Conservation (phyloP, 2,888 invertebrate species). For the Frankliniella fusca region DNA sequence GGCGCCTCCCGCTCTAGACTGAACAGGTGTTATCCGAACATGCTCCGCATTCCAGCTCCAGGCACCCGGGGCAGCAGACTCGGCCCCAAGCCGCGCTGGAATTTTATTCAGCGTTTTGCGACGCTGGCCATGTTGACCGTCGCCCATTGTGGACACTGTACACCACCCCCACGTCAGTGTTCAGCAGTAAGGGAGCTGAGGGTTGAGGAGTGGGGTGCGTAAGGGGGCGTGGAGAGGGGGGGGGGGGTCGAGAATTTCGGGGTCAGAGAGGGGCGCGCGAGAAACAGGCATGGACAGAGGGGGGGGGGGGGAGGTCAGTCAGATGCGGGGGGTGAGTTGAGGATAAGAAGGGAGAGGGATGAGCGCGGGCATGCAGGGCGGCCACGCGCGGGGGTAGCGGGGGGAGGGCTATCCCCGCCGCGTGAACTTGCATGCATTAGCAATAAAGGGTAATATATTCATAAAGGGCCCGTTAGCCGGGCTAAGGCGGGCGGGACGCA, state of each 20-base stretch:
- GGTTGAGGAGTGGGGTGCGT: not conserved
- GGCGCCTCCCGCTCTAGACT: too few species aligned
- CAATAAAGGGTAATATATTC: conserved; percentile 17
- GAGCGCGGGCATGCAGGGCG: not conserved
- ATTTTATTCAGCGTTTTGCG: not conserved
- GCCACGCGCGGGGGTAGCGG: too few species aligned
- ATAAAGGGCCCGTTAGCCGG: conserved; percentile 19
- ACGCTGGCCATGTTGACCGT: not conserved
- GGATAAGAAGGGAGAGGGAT: not conserved
- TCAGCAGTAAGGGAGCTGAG: too few species aligned
- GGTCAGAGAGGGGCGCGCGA: not conserved
- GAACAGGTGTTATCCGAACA: too few species aligned
- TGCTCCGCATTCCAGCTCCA: not conserved
- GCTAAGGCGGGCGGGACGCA: conserved; percentile 1
- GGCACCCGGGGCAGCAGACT: not conserved
- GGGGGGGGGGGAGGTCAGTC: not conserved
- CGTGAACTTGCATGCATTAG: conserved; percentile 22
- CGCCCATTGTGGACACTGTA: conserved; percentile 15
- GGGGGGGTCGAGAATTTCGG: too few species aligned
- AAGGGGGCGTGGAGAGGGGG: not conserved
- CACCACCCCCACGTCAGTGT: too few species aligned
- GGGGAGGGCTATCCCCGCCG: not conserved
- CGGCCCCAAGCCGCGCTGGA: not conserved
- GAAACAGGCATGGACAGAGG: not conserved
- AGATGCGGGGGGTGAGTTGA: not conserved